Evolutionary conservation across 2,113 vertebrate genomes (phyloP).

Genomic region (Peromyscus maniculatus): DNA sequence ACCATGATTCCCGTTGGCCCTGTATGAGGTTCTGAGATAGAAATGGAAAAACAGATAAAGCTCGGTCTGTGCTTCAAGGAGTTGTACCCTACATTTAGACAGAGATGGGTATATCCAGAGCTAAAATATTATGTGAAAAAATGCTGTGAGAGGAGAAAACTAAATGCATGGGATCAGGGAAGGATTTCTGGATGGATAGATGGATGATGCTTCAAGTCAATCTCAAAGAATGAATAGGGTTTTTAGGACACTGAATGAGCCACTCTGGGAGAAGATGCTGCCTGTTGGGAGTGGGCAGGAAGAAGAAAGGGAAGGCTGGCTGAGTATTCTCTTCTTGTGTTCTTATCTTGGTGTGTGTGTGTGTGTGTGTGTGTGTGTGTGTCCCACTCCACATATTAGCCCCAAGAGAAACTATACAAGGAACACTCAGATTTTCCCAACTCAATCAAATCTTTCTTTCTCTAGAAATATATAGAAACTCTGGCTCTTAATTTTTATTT

Average conservation of each 20-base stretch:
- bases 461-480: conserved; percentile 25
- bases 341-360: background rate
- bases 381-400: background rate
- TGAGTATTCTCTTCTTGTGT: background rate
- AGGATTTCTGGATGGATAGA: background rate
- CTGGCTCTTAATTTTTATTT: conserved; percentile 22
- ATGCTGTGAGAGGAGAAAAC: background rate
- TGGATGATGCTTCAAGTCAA: background rate
- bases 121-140: background rate
- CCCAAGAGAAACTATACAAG: conserved; percentile 4
- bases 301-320: background rate
- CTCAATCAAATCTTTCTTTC: conserved; percentile 35
- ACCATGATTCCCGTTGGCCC: background rate
- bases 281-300: background rate
- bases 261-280: background rate
- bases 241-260: background rate
- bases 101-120: background rate
- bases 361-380: background rate
- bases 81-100: background rate
- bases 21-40: background rate
- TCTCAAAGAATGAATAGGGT: background rate
- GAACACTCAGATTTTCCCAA: conserved; percentile 1
- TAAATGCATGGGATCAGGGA: background rate
- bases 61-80: background rate
- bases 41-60: background rate